Conservation (phyloP, 2,113 vertebrate species). For the Trematomus loennbergii region DNA sequence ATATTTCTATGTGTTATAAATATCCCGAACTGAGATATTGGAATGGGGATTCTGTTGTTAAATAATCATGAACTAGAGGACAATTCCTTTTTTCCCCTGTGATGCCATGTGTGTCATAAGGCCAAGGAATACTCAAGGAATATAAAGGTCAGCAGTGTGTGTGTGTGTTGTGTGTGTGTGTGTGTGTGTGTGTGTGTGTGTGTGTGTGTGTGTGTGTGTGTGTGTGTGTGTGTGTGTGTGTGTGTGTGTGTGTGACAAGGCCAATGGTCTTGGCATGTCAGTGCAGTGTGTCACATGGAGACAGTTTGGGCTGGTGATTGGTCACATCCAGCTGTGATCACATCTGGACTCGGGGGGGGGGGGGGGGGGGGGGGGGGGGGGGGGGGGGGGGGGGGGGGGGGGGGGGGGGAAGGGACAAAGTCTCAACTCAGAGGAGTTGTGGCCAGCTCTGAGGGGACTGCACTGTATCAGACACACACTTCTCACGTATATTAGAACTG, state of each 20-base stretch:
- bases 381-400: conserved; percentile 35
- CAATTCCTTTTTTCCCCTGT: too few relatives aligned
- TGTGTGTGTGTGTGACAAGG: conserved; percentile 40
- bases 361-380: conserved; percentile 33
- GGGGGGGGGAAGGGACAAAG: conserved; percentile 41
- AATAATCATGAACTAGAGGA: too few relatives aligned
- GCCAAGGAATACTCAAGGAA: too few relatives aligned
- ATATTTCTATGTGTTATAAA: neutral
- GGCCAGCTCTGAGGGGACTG: conserved; percentile 13
- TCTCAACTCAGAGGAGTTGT: conserved; percentile 47
- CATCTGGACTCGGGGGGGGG: conserved; percentile 70
- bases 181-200: conserved; percentile 22
- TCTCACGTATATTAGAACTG: neutral
- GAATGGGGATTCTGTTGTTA: neutral
- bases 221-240: conserved; percentile 17
- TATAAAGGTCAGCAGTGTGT: too few relatives aligned
- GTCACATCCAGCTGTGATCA: conserved; percentile 68
- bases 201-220: conserved; percentile 23
- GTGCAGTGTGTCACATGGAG: conserved; percentile 53
- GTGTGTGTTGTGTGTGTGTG: conserved; percentile 13
- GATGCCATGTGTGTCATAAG: too few relatives aligned
- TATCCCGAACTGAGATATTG: neutral
- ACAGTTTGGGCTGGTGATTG: conserved; percentile 50
- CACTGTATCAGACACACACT: conserved; percentile 32
- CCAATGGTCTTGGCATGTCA: conserved; percentile 58